Conservation (phyloP, 2,113 vertebrate species). For the Myodes glareolus region DNA sequence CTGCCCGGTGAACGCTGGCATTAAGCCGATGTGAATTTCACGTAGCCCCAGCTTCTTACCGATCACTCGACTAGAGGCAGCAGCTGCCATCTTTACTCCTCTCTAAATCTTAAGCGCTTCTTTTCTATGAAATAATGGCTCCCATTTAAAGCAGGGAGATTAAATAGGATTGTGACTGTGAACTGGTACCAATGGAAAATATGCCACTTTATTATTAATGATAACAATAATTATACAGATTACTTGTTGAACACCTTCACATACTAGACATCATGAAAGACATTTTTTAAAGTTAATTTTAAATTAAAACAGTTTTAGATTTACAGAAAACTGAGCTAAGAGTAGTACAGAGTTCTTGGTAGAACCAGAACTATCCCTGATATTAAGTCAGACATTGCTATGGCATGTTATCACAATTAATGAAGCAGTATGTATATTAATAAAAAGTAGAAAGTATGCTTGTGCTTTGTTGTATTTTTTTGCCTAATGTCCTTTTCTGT, state of each 20-base stretch:
- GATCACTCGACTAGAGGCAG: not conserved
- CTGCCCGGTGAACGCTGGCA: not conserved
- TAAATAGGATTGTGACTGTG: not conserved
- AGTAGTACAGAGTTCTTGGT: not conserved
- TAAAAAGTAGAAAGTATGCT: not conserved
- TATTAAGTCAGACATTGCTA: not conserved
- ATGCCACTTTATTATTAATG: not conserved
- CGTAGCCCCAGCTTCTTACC: not conserved
- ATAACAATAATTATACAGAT: not conserved
- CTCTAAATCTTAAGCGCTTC: not conserved
- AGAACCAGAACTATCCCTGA: not conserved
- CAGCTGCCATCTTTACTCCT: not conserved
- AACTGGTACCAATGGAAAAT: not conserved
- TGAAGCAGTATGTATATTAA: not conserved
- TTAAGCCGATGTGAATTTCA: not conserved
- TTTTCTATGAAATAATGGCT: not conserved
- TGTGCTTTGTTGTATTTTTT: not conserved
- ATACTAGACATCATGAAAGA: not conserved
- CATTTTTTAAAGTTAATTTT: not conserved
- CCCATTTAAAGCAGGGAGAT: not conserved
- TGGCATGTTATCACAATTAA: not conserved
- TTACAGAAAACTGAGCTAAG: not conserved
- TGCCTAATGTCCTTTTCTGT: not conserved
- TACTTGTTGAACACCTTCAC: not conserved
- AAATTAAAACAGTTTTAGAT: not conserved